These are phyloP conservation scores for Thalpophila matura DNA, from an alignment of 2,888 invertebrate genomes.

Conservation along the genomic window DNA sequence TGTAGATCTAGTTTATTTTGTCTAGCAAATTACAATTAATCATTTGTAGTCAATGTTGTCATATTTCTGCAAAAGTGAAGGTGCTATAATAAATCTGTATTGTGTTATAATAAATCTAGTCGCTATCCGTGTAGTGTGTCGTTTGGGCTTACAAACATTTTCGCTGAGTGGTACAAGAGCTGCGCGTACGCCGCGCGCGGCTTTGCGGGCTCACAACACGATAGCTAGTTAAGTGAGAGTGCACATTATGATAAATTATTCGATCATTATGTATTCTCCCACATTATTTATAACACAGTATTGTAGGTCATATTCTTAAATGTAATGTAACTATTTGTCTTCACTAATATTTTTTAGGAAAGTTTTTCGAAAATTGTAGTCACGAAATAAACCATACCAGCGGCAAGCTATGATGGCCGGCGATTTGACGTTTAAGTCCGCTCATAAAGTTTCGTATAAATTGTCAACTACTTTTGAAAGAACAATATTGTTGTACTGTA, in stretches of 20 bases:
- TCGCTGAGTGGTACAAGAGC: slow-evolving; percentile 43
- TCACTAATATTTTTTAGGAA: slow-evolving; percentile 9
- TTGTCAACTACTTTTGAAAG: too few species aligned
- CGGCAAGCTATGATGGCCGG: too few species aligned
- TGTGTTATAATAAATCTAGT: slow-evolving; percentile 63
- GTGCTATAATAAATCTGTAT: slow-evolving; percentile 64
- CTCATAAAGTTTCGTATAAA: too few species aligned
- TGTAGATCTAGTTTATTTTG: slow-evolving; percentile 21
- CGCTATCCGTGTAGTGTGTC: slow-evolving; percentile 57
- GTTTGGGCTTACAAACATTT: slow-evolving; percentile 61
- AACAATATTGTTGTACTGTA: too few species aligned
- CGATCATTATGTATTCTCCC: slow-evolving; percentile 53
- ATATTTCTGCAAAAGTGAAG: slow-evolving; percentile 65
- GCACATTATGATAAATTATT: slow-evolving; percentile 69
- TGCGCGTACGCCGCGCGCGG: slow-evolving; percentile 28
- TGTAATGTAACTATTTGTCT: slow-evolving; percentile 30
- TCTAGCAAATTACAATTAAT: slow-evolving; percentile 56
- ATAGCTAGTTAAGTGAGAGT: slow-evolving; percentile 68
- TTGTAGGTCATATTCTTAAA: slow-evolving; percentile 39
- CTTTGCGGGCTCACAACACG: too few species aligned
- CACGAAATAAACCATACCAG: too few species aligned
- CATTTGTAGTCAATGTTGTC: slow-evolving; percentile 57
- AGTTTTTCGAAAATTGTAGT: slow-evolving; percentile 1
- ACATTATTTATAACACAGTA: slow-evolving; percentile 23
- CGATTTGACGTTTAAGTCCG: too few species aligned